Conservation (phyloP, 2,888 invertebrate genomes). For the Drosophila atripex region DNA sequence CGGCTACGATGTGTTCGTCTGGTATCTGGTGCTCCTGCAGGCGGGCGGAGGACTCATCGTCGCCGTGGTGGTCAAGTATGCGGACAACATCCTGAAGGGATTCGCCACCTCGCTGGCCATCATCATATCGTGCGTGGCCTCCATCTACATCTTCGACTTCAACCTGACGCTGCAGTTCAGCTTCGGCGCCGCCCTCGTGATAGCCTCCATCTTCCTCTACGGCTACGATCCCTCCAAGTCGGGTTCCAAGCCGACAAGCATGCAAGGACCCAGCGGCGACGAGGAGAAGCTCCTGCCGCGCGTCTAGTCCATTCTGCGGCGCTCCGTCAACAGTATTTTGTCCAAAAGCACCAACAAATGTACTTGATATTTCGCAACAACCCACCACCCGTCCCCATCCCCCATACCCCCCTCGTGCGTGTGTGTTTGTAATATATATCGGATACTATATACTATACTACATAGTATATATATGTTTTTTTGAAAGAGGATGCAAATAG, state of each 20-base stretch:
- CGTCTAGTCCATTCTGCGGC: conserved; percentile 44
- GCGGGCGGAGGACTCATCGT: conserved; percentile 98
- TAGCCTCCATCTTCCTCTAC: conserved; percentile 97
- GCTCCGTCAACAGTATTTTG: conserved; percentile 40
- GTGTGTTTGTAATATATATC: conserved; percentile 9
- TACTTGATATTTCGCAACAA: conserved; percentile 1
- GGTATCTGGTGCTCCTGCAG: conserved; percentile 94
- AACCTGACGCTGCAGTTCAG: conserved; percentile 93
- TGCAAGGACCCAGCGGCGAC: conserved; percentile 43
- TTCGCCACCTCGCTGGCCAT: conserved; percentile 99
- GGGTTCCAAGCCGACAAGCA: conserved; percentile 35
- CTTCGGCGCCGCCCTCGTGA: conserved; percentile 93
- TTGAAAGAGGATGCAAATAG: not conserved
- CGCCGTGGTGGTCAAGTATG: conserved; percentile 99
- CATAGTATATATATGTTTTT: not conserved
- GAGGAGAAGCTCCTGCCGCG: conserved; percentile 79
- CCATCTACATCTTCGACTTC: conserved; percentile 96
- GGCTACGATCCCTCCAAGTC: conserved; percentile 88
- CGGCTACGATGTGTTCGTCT: conserved; percentile 93
- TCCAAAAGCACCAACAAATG: conserved; percentile 1
- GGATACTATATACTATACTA: not conserved
- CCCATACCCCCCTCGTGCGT: not conserved
- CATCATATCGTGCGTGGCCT: conserved; percentile 96
- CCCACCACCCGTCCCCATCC: not conserved
- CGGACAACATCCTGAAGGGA: conserved; percentile 99